Base-by-base conservation (phyloP, 2,888 invertebrate species). In the Acronicta alni region DNA sequence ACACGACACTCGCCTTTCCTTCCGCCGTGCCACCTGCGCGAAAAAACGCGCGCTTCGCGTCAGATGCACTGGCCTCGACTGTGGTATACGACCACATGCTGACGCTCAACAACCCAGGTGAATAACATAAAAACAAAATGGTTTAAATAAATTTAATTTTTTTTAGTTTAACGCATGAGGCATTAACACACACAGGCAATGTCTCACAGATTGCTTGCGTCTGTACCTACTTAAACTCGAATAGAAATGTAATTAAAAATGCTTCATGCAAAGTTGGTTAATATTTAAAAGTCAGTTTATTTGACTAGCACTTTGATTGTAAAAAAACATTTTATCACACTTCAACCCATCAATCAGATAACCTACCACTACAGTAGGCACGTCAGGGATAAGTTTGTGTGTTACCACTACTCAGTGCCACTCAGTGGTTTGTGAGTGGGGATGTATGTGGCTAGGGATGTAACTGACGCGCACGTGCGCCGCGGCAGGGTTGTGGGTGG, bases 401-500 rank as follows among this genome's bases (percentile, higher is more conserved):
- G 12, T 1, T 26, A 30, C 12, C 30, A 30, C 26, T 26, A 23
- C 23, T 7, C n/a, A n/a, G n/a, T n/a, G 8, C 30, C 3, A 35
- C 7, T 35, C n/a, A 35, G 35, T 35, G 35, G 35, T 35, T 35
- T 35, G 35, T 35, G 35, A 45, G 59, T 57, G 49, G 62, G 42
- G 37, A 42, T 64, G 43, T 70, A 51, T 64, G 57, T 70, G 67
- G 69, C 64, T 77, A 77, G 78, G 68, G 56, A 59, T 57, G 88
- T 86, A 79, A 86, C 85, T 89, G 86, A 90, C 80, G 78, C 72
- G 84, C 86, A 84, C 84, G 88, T 90, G 84, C 93, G 94, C 81
- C 92, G 92, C 90, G 88, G 93, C 92, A 96, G 97, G 93, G 97
- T 97, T 85, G 97, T 97, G 77, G 97, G 97, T 57, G 97, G 97